These are phyloP conservation scores for Nycteola revayana DNA, from an alignment of 2,888 invertebrate genomes.

Conservation along the genomic window DNA sequence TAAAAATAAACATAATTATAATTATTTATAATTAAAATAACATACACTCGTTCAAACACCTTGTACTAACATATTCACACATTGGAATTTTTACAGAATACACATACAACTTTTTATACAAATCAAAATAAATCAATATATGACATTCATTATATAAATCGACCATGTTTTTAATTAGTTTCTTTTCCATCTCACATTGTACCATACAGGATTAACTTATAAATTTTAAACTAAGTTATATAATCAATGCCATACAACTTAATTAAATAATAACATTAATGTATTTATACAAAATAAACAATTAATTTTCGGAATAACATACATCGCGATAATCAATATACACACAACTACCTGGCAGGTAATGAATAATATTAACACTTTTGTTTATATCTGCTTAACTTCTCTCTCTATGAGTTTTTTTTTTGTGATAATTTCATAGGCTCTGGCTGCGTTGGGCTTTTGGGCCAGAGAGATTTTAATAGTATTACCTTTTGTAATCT, in stretches of 20 bases:
- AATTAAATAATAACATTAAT: slow-evolving; percentile 2
- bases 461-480: too few relatives aligned
- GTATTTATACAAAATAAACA: slow-evolving; percentile 30
- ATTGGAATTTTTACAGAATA: slow-evolving; percentile 37
- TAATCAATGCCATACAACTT: too few relatives aligned
- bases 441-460: too few relatives aligned
- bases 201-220: too few relatives aligned
- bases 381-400: too few relatives aligned
- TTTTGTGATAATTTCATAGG: too few relatives aligned
- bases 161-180: too few relatives aligned
- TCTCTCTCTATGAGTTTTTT: too few relatives aligned
- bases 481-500: too few relatives aligned
- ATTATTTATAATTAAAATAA: slow-evolving; percentile 17
- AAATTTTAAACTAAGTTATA: too few relatives aligned
- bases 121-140: slow-evolving; percentile 16
- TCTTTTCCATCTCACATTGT: too few relatives aligned
- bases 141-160: slow-evolving; percentile 14
- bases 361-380: slow-evolving; percentile 6
- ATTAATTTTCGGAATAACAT: slow-evolving; percentile 13
- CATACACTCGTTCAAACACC: slow-evolving; percentile 26
- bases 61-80: slow-evolving; percentile 39
- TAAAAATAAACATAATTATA: slow-evolving; percentile 24
- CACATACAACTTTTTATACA: slow-evolving; percentile 31
- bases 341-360: slow-evolving; percentile 21
- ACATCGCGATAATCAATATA: slow-evolving; percentile 18